Percentiles rank a stretch among this genome's conserved stretches.
phyloP scores from a whole-genome alignment of 2,888 invertebrate genomes.

The Philaethria dido region DNA sequence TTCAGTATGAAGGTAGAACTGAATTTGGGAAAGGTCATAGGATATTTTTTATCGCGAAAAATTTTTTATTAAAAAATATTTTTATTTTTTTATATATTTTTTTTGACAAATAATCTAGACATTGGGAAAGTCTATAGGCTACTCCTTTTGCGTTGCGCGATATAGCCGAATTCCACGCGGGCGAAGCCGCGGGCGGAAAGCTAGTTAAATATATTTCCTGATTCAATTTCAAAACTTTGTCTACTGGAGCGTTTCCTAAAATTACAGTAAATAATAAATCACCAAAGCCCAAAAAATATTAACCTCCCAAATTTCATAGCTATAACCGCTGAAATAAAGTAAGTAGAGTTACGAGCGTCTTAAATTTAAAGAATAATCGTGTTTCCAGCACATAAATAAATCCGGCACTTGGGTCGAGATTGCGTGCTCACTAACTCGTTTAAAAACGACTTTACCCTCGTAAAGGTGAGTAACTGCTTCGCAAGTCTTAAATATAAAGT shows the following conservation, averaged over 20 bases:
- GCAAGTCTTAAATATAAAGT: conserved; percentile 46
- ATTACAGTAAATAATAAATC: not conserved
- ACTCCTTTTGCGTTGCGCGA: no score
- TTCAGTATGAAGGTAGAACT: no score
- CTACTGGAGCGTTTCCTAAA: not conserved
- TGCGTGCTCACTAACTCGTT: conserved; percentile 73
- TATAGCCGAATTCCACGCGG: no score
- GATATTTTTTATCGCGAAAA: no score
- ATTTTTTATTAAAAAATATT: no score
- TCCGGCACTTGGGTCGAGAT: conserved; percentile 58
- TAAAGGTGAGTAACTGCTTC: conserved; percentile 68
- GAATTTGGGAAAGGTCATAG: no score
- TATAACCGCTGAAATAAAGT: conserved; percentile 41
- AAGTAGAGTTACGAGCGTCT: conserved; percentile 42
- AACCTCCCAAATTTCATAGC: conserved; percentile 39
- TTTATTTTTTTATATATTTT: no score
- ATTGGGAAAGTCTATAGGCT: no score
- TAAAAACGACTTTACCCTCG: conserved; percentile 71
- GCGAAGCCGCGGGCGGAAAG: no score
- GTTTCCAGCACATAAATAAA: conserved; percentile 52
- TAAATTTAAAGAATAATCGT: conserved; percentile 49
- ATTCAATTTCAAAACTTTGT: not conserved
- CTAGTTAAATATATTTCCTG: not conserved
- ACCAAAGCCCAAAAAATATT: conserved; percentile 28
- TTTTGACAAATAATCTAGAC: no score